phyloP scores from a whole-genome alignment of 2,797 vertebrate species.

The Mergus octosetaceus region DNA sequence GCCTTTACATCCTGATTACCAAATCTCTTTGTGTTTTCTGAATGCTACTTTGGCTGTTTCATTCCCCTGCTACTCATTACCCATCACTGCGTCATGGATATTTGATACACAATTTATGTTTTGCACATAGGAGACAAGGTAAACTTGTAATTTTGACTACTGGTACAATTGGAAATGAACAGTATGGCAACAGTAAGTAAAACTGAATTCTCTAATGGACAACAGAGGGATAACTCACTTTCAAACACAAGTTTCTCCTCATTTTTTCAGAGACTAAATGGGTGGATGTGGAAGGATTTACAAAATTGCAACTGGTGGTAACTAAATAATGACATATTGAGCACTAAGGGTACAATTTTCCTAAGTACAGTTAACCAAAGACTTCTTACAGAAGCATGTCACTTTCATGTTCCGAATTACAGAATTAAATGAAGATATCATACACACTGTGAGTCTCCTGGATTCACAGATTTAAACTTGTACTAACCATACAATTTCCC shows the following conservation, averaged over 20 bases:
- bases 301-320: not conserved
- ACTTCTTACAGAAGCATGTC: not conserved
- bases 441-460: not conserved
- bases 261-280: not conserved
- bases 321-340: not conserved
- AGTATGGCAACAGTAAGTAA: not conserved
- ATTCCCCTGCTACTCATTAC: not conserved
- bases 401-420: not conserved
- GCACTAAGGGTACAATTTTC: not conserved
- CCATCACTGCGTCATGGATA: not conserved
- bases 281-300: not conserved
- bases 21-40: not conserved
- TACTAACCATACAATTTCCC: not conserved
- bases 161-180: not conserved
- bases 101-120: not conserved
- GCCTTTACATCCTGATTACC: not conserved
- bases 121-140: not conserved
- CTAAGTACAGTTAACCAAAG: not conserved
- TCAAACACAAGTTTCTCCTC: not conserved
- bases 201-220: not conserved
- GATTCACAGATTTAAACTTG: not conserved
- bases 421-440: not conserved
- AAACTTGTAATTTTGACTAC: constrained; percentile 26
- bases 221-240: not conserved
- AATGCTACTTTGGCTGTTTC: not conserved